Conservation (phyloP, 2,113 vertebrate genomes). For the Oreocharis arfaki region DNA sequence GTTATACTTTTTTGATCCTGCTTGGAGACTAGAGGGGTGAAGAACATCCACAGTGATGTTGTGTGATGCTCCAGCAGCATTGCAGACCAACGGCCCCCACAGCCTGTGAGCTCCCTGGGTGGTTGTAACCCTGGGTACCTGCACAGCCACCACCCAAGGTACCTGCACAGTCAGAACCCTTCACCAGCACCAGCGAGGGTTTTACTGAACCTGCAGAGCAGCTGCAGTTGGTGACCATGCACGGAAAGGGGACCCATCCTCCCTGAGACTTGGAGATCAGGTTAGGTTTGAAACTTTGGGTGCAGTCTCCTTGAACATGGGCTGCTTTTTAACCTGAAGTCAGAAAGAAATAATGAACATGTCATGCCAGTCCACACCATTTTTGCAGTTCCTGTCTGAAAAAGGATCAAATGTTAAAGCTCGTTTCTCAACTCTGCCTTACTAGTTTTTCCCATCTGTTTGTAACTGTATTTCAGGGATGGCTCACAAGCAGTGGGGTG, state of each 20-base stretch:
- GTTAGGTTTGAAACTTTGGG: neutral
- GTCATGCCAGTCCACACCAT: neutral
- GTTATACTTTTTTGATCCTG: neutral
- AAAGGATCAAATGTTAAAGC: neutral
- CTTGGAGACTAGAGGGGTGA: fast-evolving
- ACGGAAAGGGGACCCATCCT: neutral
- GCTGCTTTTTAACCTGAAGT: neutral
- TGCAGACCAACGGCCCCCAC: neutral
- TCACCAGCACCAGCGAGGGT: fast-evolving
- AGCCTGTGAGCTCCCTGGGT: fast-evolving
- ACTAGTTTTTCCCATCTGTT: neutral
- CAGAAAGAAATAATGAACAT: neutral
- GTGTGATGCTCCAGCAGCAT: neutral
- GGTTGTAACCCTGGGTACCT: no score
- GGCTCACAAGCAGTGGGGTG: neutral
- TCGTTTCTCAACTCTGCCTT: neutral
- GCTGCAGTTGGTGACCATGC: fast-evolving
- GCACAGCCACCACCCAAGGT: neutral
- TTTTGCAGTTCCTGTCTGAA: neutral
- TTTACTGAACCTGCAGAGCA: neutral
- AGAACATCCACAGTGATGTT: fast-evolving
- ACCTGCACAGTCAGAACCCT: neutral
- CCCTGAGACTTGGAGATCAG: neutral
- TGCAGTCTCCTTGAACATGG: neutral
- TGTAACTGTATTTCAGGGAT: neutral